A percentile compares a stretch with the other conserved stretches of the same genome.
Conservation (phyloP, 1,140 invertebrate genomes). For the Drosophila obscura region DNA sequence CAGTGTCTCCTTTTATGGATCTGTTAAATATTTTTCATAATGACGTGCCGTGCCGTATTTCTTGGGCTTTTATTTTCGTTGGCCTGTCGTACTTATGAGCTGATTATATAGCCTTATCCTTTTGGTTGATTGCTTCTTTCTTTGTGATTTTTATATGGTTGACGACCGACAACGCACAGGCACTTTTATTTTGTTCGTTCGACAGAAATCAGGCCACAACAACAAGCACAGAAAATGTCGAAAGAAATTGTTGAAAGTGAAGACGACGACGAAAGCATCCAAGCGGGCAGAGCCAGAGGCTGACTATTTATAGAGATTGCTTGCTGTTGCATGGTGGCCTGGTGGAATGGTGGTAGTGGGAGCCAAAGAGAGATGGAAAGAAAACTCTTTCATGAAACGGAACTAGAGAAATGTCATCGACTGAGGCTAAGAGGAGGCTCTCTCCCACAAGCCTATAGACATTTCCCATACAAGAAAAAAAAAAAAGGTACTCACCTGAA, state of each 20-base stretch:
- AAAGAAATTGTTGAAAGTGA: constrained; percentile 54
- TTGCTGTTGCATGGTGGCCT: no score
- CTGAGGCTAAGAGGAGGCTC: background rate
- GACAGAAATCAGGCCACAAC: constrained; percentile 46
- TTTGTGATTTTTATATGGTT: constrained; percentile 17
- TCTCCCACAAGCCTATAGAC: constrained; percentile 35
- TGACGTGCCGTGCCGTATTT: constrained; percentile 5
- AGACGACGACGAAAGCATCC: constrained; percentile 31
- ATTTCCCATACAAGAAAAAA: constrained; percentile 22
- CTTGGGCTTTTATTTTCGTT: background rate
- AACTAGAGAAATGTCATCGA: constrained; percentile 28
- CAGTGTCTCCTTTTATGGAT: no score
- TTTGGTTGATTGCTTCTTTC: background rate
- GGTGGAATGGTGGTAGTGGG: constrained; percentile 14
- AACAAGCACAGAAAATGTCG: constrained; percentile 39
- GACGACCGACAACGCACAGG: background rate
- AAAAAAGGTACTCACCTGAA: constrained; percentile 6
- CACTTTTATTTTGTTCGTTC: constrained; percentile 25
- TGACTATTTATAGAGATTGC: constrained; percentile 49
- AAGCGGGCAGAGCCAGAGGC: constrained; percentile 20
- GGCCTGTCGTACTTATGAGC: constrained; percentile 5
- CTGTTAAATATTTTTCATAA: background rate
- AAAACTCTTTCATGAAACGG: constrained; percentile 54
- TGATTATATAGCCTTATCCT: constrained; percentile 2
- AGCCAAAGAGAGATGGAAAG: constrained; percentile 31